Conservation (phyloP, 2,797 vertebrate species). For the Silurus lanzhouensis region DNA sequence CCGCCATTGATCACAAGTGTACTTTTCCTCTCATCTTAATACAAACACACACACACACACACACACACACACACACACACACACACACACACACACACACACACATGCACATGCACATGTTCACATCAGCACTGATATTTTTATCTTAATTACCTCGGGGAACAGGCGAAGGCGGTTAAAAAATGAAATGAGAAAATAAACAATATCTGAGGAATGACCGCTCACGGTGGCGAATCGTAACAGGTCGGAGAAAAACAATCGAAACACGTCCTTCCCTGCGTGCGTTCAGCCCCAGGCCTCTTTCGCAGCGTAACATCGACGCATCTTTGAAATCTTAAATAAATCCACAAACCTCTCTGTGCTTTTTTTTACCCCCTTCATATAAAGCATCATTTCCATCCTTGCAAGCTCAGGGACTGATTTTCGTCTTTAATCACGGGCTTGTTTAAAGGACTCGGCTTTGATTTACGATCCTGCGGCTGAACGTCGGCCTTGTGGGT, state of each 20-base stretch:
- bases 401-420: constrained; percentile 33
- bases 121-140: constrained; percentile 47
- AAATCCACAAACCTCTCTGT: background rate
- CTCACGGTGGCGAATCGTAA: constrained; percentile 49
- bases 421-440: constrained; percentile 31
- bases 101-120: background rate
- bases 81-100: constrained; percentile 17
- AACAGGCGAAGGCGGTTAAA: constrained; percentile 48
- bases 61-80: constrained; percentile 15
- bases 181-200: constrained; percentile 56
- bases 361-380: background rate
- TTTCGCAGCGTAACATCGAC: constrained; percentile 44
- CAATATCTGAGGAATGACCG: constrained; percentile 48
- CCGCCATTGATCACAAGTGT: constrained; percentile 53
- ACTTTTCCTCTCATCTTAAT: constrained; percentile 51
- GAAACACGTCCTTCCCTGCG: constrained; percentile 48
- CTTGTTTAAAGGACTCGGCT: background rate
- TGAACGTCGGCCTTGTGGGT: constrained; percentile 35
- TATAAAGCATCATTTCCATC: background rate
- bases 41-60: constrained; percentile 25
- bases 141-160: constrained; percentile 55
- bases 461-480: constrained; percentile 26
- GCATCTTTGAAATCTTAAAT: constrained; percentile 33
- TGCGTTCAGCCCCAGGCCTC: constrained; percentile 54
- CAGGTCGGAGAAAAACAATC: constrained; percentile 54